Base-by-base conservation (phyloP, 2,113 vertebrate genomes). In the Sorex araneus region DNA sequence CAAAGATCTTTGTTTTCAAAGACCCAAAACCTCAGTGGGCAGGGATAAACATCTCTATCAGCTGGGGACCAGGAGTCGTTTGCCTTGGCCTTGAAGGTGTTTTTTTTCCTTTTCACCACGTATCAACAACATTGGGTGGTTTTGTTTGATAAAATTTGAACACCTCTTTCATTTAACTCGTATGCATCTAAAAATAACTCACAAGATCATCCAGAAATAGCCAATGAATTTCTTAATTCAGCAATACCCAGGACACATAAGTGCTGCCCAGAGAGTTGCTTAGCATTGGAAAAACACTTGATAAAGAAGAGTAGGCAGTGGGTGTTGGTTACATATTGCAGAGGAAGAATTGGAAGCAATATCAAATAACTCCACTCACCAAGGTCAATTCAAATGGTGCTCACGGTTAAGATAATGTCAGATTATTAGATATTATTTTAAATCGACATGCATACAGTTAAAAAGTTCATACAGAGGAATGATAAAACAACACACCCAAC, bases 401-500 rank as follows among this genome's bases (percentile, higher is more conserved):
- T 69, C 77, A 10, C 43, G 57, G 43, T 79, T 50, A 92, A 78
- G 30, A 34, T 11, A 86, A 81, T 50, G 21, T 6, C 60, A 88
- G 34, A 19, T 60, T 77, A 32, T 79, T 34, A 57, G 81, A 32
- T 75, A 34, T 19, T 71, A 89, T 45, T 76, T 71, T 77, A 84
- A 34, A 43, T 54, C 50, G 18, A 18, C 45, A 34, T 9, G 57
- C 34, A 69, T 9, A 8, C 67, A 73, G 34, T 54, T 25, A 64
- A 27, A 93, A 84, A 8, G 32, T 83, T 80, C 79, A 50, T 27
- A n/a, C 2, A 36, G 47, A 25, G 21, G 7, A 87, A 6, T 25
- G 57, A 80, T 32, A 50, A 92, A 87, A 70, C 45, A 63, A 84
- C 89, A 97, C 94, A 99, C 99, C 98, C 86, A 98, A 64, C 81